Percentiles rank a stretch among this genome's conserved stretches.
These are phyloP conservation scores for Rhabdornis inornatus DNA, from an alignment of 2,113 vertebrate species.

Conservation along the genomic window DNA sequence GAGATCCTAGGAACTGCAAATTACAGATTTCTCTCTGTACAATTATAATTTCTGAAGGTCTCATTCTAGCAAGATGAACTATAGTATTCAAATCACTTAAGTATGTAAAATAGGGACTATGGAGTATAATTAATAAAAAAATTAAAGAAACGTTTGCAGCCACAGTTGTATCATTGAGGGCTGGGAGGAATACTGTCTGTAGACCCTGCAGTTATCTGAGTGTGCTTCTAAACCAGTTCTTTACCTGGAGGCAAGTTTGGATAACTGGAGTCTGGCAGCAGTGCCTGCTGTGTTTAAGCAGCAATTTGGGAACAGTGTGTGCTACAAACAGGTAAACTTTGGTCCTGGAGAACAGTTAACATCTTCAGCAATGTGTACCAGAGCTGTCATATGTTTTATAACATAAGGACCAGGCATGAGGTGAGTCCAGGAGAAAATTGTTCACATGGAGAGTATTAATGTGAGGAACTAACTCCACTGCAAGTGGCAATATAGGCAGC, in stretches of 20 bases:
- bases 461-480: slow-evolving; percentile 3
- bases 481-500: not conserved
- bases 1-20: slow-evolving; percentile 40
- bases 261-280: not conserved
- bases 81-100: slow-evolving; percentile 34
- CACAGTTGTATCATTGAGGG: accelerated
- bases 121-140: slow-evolving; percentile 29
- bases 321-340: not conserved
- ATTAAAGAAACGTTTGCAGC: slow-evolving; percentile 10
- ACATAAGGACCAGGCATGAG: not conserved
- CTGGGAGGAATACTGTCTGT: not conserved
- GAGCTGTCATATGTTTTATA: not conserved
- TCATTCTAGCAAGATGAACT: slow-evolving; percentile 42
- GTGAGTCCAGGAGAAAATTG: slow-evolving; percentile 18
- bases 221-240: not conserved
- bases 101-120: slow-evolving; percentile 28
- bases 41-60: slow-evolving; percentile 53
- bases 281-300: not conserved
- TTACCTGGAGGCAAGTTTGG: not conserved
- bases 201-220: not conserved
- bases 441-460: not conserved
- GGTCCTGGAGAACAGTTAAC: not conserved
- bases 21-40: slow-evolving; percentile 29
- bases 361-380: not conserved
- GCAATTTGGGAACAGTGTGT: not conserved